These are phyloP conservation scores for Lophius americanus DNA, from an alignment of 2,797 vertebrate species.

Conservation along the genomic window DNA sequence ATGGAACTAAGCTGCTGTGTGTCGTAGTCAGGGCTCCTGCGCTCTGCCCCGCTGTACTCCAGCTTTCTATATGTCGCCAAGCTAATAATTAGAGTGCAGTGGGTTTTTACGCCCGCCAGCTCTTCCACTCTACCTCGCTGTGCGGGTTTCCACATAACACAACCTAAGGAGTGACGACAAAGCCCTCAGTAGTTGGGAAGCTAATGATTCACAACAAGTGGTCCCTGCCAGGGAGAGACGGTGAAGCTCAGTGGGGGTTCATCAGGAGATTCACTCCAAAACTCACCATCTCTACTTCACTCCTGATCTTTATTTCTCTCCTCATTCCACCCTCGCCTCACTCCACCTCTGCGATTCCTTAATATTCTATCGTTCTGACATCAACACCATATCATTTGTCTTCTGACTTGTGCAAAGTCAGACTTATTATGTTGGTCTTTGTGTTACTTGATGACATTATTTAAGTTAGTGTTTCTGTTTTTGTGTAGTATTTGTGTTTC, in stretches of 20 bases:
- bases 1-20: slow-evolving; percentile 64
- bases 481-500: neutral
- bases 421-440: neutral
- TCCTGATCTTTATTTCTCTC: slow-evolving; percentile 51
- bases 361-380: slow-evolving; percentile 33
- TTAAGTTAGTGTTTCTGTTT: slow-evolving; percentile 2
- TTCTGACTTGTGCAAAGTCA: neutral
- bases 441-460: slow-evolving; percentile 19
- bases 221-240: slow-evolving; percentile 48
- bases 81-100: slow-evolving; percentile 46
- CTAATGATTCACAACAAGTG: slow-evolving; percentile 69
- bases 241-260: slow-evolving; percentile 55
- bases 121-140: slow-evolving; percentile 32
- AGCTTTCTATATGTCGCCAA: slow-evolving; percentile 52
- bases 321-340: slow-evolving; percentile 24
- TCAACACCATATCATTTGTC: slow-evolving; percentile 6
- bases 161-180: slow-evolving; percentile 40
- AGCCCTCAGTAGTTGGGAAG: slow-evolving; percentile 37
- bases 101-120: slow-evolving; percentile 19
- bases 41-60: slow-evolving; percentile 30
- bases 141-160: slow-evolving; percentile 35
- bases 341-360: slow-evolving; percentile 24
- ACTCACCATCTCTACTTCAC: slow-evolving; percentile 18
- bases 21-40: slow-evolving; percentile 41
- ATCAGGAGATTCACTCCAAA: slow-evolving; percentile 46